phyloP scores from a whole-genome alignment of 2,888 invertebrate genomes.

The Diadromus collaris region DNA sequence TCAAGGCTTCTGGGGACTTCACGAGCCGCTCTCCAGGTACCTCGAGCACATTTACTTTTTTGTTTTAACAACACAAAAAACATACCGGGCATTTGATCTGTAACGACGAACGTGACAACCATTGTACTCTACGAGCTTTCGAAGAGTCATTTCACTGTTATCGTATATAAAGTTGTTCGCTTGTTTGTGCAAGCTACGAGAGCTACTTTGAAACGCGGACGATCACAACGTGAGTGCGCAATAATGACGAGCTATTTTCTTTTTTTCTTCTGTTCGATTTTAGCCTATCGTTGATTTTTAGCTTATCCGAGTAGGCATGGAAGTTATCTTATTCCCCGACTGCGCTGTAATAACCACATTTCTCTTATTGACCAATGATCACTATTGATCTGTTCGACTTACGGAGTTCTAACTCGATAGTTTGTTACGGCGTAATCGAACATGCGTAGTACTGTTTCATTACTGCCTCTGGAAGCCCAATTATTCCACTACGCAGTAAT shows the following conservation, averaged over 20 bases:
- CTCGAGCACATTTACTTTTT: constrained; percentile 41
- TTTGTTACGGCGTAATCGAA: too few species aligned
- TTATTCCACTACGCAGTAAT: too few species aligned
- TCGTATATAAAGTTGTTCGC: constrained; percentile 60
- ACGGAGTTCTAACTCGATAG: too few species aligned
- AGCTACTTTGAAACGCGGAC: constrained; percentile 77
- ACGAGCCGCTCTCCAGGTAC: constrained; percentile 81
- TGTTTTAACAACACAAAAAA: constrained; percentile 7
- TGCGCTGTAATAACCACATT: too few species aligned
- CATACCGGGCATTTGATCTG: neutral
- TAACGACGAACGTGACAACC: neutral
- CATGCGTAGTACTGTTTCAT: too few species aligned
- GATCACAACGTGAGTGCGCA: constrained; percentile 78
- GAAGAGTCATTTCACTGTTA: neutral
- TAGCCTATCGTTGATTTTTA: constrained; percentile 4
- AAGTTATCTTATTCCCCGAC: too few species aligned
- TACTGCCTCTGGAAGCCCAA: too few species aligned
- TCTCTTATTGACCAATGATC: too few species aligned
- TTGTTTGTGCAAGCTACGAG: constrained; percentile 79
- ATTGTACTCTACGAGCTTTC: neutral
- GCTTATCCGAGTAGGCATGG: constrained; percentile 10
- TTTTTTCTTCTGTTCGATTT: neutral
- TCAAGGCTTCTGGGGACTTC: constrained; percentile 80
- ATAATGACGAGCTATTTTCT: constrained; percentile 40
- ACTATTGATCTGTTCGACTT: too few species aligned